Evolutionary conservation across 2,888 invertebrate genomes (phyloP), one percentile per base, ranked within the genome.

Genomic region (Sesamia inferens): DNA sequence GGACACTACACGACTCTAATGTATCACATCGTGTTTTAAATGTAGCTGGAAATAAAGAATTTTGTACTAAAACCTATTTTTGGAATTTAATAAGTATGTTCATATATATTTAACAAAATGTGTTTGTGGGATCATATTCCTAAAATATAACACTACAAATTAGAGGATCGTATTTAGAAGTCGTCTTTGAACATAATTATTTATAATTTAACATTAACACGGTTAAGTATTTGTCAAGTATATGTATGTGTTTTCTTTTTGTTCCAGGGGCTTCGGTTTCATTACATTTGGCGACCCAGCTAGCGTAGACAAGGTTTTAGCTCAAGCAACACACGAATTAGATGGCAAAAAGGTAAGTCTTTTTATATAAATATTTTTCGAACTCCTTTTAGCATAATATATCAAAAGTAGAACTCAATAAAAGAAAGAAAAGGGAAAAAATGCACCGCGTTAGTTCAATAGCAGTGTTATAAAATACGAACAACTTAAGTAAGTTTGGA

Each of bases 261-360:
- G 91, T 96, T 96, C 13, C 98, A 99, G 99, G 97, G 99, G 99
- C 94, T 99, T 99, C 96, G 99, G 99, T 93, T 99, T 99, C 97
- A 99, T 99, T 97, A 99, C 99, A 96, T 99, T 99, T 97, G 98
- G 98, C 96, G 99, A 99, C 97, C 98, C 99, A 93, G 97, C 98
- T 96, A 98, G 99, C 97, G 99, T 99, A 97, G 99, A 99, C 97
- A 99, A 99, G 97, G 99, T 99, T 96, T 98, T 99, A 97, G 98
- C 98, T 95, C 98, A 99, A 97, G 98, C 98, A 96, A 99, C 98
- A 96, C 99, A 99, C 97, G 99, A 99, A 97, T 97, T 99, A 97
- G 99, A 99, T 97, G 99, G 99, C 94, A 99, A 99, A 98, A 99
- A 99, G 99, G 99, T 99, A 97, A 97, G 97, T 62, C 51, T 61